Evolutionary conservation across 2,797 vertebrate genomes (phyloP), one percentile per base, ranked within the genome.

Genomic region (Ptychadena robeensis): DNA sequence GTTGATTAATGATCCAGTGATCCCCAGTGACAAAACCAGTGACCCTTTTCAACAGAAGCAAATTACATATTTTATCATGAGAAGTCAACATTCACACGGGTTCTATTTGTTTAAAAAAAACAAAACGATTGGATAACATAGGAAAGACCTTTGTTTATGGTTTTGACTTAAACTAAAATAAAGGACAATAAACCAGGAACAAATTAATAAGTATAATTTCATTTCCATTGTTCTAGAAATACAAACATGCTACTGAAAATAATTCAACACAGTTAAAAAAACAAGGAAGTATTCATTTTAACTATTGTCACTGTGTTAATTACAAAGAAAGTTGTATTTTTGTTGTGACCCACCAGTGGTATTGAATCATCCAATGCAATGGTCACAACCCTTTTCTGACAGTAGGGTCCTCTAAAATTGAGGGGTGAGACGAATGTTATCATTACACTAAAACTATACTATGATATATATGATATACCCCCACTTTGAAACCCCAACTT

Each of bases 161-260:
- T 53, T 72, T 78, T 78, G 38, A n/a, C 73, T 72, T 53, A n/a
- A 66, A 73, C 63, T 75, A 59, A 38, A 53, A 70, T 65, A 71
- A 65, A 65, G 34, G 37, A 64, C 66, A 63, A 53, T 77, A 44
- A 64, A 61, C 31, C n/a, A 22, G 66, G 67, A 66, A 82, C 64
- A 53, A 71, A 77, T 69, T 68, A 53, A 79, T 70, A 38, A 32
- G 22, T 53, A 48, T 44, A 48, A 69, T 25, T 44, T 44, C 77
- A 78, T 82, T 70, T 65, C 40, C 57, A 77, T 53, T 64, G 40
- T 71, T 11, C 40, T 65, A 77, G 57, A 76, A 77, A 76, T 63
- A 61, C 75, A 77, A 77, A 63, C 73, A 82, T n/a, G 64, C 30
- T 48, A 31, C 59, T 14, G 6, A 31, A 34, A 82, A 71, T n/a